Percentiles rank a stretch among this genome's conserved stretches.
These are phyloP conservation scores for Drosophila anceps DNA, from an alignment of 2,888 invertebrate genomes.

Conservation along the genomic window DNA sequence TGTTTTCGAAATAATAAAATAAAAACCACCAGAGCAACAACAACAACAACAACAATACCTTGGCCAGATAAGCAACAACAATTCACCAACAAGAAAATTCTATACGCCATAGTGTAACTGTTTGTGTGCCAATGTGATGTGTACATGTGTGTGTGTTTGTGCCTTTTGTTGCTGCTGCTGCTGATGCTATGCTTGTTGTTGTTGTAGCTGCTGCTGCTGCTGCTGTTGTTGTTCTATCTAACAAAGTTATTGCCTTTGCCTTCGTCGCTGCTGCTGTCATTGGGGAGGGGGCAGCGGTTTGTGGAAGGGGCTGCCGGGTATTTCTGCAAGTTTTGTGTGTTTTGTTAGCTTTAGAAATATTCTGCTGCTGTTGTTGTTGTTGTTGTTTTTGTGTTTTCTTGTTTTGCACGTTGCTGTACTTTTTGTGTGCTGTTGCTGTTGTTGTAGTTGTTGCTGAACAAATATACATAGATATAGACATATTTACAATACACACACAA, in stretches of 20 bases:
- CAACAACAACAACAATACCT: constrained; percentile 38
- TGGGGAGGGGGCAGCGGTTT: constrained; percentile 43
- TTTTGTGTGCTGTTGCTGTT: constrained; percentile 55
- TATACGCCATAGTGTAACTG: constrained; percentile 67
- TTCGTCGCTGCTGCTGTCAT: constrained; percentile 57
- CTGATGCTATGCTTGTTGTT: constrained; percentile 32
- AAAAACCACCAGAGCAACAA: constrained; percentile 41
- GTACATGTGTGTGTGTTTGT: constrained; percentile 44
- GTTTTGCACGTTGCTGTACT: constrained; percentile 75
- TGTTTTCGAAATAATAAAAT: constrained; percentile 51
- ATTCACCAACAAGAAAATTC: constrained; percentile 61
- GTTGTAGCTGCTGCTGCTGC: constrained; percentile 30
- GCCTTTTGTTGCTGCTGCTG: constrained; percentile 59
- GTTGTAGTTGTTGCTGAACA: constrained; percentile 47
- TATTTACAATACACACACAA: constrained; percentile 16
- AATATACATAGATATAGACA: constrained; percentile 35
- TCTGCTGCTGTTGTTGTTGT: constrained; percentile 37
- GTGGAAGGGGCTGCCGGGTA: constrained; percentile 51
- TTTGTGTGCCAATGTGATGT: constrained; percentile 43
- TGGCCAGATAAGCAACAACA: constrained; percentile 62
- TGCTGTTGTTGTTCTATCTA: constrained; percentile 73
- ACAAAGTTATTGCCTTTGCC: constrained; percentile 74
- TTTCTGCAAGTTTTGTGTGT: constrained; percentile 80
- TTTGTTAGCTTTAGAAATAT: constrained; percentile 80
- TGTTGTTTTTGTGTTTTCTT: constrained; percentile 54